These are phyloP conservation scores for Baccha elongata DNA, from an alignment of 2,888 invertebrate genomes.

Conservation along the genomic window DNA sequence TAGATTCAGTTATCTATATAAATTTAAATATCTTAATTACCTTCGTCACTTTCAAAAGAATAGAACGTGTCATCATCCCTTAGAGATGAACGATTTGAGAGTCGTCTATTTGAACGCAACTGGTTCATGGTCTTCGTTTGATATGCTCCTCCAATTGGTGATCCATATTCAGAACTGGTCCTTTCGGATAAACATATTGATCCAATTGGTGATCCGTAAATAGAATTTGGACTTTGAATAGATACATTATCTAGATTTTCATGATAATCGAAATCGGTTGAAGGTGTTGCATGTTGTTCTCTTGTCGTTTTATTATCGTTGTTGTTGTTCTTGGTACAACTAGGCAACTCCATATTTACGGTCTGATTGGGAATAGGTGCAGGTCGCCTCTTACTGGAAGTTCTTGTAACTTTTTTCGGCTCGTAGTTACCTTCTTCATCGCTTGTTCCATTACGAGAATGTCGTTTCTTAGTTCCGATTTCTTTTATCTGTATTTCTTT, in stretches of 20 bases:
- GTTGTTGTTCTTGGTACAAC: constrained; percentile 49
- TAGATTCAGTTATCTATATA: neutral
- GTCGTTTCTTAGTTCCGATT: constrained; percentile 7
- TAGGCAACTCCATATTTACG: neutral
- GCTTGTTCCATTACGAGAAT: neutral
- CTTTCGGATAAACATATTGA: constrained; percentile 75
- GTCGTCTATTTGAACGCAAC: constrained; percentile 50
- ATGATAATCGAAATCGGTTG: constrained; percentile 26
- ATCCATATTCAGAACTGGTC: constrained; percentile 78
- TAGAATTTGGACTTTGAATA: constrained; percentile 75
- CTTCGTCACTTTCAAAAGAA: constrained; percentile 82
- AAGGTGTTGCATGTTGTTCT: constrained; percentile 45
- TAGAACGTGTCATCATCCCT: constrained; percentile 80
- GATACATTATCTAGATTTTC: constrained; percentile 46
- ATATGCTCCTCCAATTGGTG: constrained; percentile 77
- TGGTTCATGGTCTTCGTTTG: constrained; percentile 72
- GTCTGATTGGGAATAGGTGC: constrained; percentile 41
- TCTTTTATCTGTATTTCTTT: neutral
- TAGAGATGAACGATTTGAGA: constrained; percentile 78
- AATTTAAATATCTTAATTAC: constrained; percentile 69
- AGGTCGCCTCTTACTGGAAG: constrained; percentile 52
- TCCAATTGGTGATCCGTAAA: constrained; percentile 80
- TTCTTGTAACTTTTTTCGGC: constrained; percentile 37
- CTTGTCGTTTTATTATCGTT: constrained; percentile 75
- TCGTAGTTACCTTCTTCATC: constrained; percentile 45